These are phyloP conservation scores for Ophraella communa DNA, from an alignment of 2,888 invertebrate species.

Conservation along the genomic window DNA sequence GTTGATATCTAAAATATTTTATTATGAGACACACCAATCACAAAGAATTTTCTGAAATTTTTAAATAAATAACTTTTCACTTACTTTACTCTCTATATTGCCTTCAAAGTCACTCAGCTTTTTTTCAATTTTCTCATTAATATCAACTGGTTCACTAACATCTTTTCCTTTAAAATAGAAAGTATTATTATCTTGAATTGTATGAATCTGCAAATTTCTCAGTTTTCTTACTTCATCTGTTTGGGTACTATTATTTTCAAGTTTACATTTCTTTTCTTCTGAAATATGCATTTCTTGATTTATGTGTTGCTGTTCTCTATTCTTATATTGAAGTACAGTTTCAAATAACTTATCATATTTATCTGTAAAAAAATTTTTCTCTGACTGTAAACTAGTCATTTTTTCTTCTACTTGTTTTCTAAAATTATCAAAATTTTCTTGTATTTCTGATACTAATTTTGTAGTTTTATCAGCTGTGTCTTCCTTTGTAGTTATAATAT, in stretches of 20 bases:
- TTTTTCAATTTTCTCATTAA: slow-evolving; percentile 39
- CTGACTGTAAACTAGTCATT: slow-evolving; percentile 60
- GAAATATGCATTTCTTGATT: slow-evolving; percentile 47
- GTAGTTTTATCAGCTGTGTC: slow-evolving; percentile 16
- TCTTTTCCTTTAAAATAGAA: slow-evolving; percentile 28
- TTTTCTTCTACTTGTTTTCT: slow-evolving; percentile 54
- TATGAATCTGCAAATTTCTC: slow-evolving; percentile 35
- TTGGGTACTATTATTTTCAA: slow-evolving; percentile 48
- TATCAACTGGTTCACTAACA: slow-evolving; percentile 3
- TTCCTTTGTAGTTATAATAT: slow-evolving; percentile 24
- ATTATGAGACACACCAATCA: too few relatives aligned
- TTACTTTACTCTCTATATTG: slow-evolving; percentile 41
- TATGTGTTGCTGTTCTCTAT: slow-evolving; percentile 42
- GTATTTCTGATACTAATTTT: slow-evolving; percentile 46
- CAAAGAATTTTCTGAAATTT: too few relatives aligned
- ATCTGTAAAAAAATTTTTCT: slow-evolving; percentile 63
- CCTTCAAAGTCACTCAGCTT: slow-evolving; percentile 41
- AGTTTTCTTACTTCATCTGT: slow-evolving; percentile 41
- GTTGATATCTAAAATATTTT: slow-evolving; percentile 45
- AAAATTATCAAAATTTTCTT: slow-evolving; percentile 55
- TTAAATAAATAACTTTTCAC: neutral
- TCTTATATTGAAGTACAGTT: slow-evolving; percentile 34
- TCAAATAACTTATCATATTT: slow-evolving; percentile 65
- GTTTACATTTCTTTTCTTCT: slow-evolving; percentile 10
- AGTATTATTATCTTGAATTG: slow-evolving; percentile 34